Evolutionary conservation across 1,140 invertebrate species (phyloP).

Genomic region (Colletes gigas): DNA sequence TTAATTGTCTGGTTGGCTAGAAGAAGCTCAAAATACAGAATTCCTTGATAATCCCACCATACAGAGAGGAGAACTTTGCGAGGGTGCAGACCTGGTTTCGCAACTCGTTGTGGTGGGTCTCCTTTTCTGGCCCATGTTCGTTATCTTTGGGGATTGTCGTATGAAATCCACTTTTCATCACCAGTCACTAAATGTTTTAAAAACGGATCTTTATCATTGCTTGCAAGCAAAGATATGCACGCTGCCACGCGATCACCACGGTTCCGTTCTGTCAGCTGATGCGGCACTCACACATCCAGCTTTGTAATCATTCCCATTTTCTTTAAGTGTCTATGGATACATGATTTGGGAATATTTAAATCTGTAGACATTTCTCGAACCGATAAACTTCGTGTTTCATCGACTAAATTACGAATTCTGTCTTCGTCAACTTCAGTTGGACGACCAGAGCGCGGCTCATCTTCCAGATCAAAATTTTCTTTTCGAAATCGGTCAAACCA

Average conservation of each 20-base stretch:
- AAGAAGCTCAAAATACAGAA: neutral
- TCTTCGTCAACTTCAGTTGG: too few relatives aligned
- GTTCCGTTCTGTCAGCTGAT: neutral
- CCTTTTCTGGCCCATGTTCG: neutral
- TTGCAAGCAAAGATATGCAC: neutral
- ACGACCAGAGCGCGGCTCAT: too few relatives aligned
- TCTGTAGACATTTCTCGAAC: too few relatives aligned
- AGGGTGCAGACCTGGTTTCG: too few relatives aligned
- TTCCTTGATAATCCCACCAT: neutral
- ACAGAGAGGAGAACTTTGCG: too few relatives aligned
- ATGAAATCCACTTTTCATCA: too few relatives aligned
- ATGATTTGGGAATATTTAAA: too few relatives aligned
- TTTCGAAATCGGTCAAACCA: too few relatives aligned
- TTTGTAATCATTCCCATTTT: neutral
- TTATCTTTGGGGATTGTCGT: neutral
- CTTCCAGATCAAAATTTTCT: slow-evolving; percentile 49
- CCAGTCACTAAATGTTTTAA: neutral
- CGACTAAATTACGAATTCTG: too few relatives aligned
- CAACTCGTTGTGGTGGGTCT: neutral
- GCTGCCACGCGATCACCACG: neutral
- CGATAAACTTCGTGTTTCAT: too few relatives aligned
- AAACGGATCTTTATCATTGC: neutral
- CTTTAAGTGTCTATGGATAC: slow-evolving; percentile 18
- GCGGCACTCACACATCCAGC: neutral
- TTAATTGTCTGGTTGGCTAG: too few relatives aligned